Evolutionary conservation across 2,113 vertebrate genomes (phyloP).

Genomic region (Campylorhamphus procurvoides): DNA sequence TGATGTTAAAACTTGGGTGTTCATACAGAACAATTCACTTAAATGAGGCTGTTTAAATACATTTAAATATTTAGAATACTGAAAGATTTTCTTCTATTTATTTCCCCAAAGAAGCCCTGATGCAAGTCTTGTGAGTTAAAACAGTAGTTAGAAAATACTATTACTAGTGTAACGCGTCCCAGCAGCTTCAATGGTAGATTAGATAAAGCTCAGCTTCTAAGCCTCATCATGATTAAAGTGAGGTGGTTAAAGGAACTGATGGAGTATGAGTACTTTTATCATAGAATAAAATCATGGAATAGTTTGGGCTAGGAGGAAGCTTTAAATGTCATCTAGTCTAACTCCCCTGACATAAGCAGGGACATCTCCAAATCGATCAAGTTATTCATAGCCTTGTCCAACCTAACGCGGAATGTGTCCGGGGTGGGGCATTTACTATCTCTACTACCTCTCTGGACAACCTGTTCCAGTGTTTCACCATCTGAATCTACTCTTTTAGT

Average conservation of each 20-base stretch:
- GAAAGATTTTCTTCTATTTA: background rate
- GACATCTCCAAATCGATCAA: background rate
- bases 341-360: fast-evolving
- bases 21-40: background rate
- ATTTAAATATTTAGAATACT: background rate
- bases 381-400: background rate
- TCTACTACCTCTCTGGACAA: background rate
- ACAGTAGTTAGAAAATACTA: background rate
- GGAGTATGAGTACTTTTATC: background rate
- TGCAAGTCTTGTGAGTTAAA: background rate
- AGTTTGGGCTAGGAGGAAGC: background rate
- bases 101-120: background rate
- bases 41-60: background rate
- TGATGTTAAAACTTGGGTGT: background rate
- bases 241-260: background rate
- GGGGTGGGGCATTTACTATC: fast-evolving
- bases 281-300: background rate
- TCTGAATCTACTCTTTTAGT: background rate
- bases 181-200: background rate
- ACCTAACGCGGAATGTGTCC: background rate
- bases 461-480: background rate
- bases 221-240: background rate
- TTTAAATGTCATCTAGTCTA: background rate
- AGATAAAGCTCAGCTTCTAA: background rate
- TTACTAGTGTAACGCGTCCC: background rate